Conservation (phyloP, 2,888 invertebrate species). For the Cyrtodaria siliqua region DNA sequence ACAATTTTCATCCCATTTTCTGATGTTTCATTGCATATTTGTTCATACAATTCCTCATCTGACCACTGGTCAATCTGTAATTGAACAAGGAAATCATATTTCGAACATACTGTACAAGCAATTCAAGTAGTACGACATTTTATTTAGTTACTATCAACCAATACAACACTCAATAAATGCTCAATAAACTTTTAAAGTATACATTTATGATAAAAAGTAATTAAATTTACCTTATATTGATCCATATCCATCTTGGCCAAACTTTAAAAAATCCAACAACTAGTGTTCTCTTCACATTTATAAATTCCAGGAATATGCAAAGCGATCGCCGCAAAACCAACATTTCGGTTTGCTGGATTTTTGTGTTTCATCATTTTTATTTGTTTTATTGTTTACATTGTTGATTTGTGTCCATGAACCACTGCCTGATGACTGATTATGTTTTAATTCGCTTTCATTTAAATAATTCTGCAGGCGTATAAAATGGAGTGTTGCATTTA, state of each 20-base stretch:
- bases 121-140: no score
- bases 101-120: no score
- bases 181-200: no score
- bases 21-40: no score
- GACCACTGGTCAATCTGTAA: no score
- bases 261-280: background rate
- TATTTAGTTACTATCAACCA: no score
- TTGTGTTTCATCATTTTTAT: background rate
- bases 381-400: background rate
- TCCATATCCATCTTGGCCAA: background rate
- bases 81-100: no score
- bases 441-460: background rate
- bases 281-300: background rate
- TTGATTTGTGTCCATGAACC: background rate
- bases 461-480: background rate
- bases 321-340: background rate
- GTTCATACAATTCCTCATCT: no score
- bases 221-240: no score
- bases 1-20: no score
- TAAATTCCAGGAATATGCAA: background rate
- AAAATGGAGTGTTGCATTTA: background rate
- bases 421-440: background rate
- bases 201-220: no score
- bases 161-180: no score
- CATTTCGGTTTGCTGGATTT: background rate